Conservation (phyloP, 2,797 vertebrate genomes). For the Falco biarmicus region DNA sequence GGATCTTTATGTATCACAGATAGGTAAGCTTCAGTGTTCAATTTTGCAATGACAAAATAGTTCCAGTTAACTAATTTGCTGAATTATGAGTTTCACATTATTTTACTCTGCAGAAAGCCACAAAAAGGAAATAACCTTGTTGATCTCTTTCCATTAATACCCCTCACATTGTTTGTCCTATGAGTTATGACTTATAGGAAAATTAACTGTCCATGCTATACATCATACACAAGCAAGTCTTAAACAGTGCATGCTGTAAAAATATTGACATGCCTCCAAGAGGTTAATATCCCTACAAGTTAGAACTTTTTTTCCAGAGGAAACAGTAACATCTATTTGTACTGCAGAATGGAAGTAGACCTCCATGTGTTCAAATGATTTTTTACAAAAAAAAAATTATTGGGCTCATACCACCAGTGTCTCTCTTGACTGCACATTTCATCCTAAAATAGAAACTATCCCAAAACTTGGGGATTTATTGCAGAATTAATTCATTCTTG, state of each 20-base stretch:
- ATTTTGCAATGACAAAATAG: neutral
- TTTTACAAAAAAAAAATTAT: neutral
- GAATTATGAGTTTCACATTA: constrained; percentile 62
- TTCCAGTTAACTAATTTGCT: constrained; percentile 45
- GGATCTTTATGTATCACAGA: neutral
- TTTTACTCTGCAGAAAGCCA: constrained; percentile 53
- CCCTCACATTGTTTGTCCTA: constrained; percentile 46
- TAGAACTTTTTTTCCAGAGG: constrained; percentile 50
- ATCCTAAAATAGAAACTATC: neutral
- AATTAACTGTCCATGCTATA: constrained; percentile 35
- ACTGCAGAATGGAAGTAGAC: neutral
- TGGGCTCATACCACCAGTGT: neutral
- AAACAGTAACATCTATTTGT: constrained; percentile 51
- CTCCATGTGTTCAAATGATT: neutral
- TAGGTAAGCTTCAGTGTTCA: neutral
- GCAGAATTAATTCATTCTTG: neutral
- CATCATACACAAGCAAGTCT: constrained; percentile 17
- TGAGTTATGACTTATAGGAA: constrained; percentile 68
- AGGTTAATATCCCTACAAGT: constrained; percentile 39
- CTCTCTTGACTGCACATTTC: neutral
- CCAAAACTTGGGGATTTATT: neutral
- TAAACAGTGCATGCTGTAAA: constrained; percentile 42
- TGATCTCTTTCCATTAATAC: constrained; percentile 61
- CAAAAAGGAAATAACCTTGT: constrained; percentile 54
- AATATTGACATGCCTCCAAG: constrained; percentile 44